Percentiles rank a stretch among this genome's conserved stretches.
These are phyloP conservation scores for Rhinella marina DNA, from an alignment of 2,797 vertebrate species.

Conservation along the genomic window DNA sequence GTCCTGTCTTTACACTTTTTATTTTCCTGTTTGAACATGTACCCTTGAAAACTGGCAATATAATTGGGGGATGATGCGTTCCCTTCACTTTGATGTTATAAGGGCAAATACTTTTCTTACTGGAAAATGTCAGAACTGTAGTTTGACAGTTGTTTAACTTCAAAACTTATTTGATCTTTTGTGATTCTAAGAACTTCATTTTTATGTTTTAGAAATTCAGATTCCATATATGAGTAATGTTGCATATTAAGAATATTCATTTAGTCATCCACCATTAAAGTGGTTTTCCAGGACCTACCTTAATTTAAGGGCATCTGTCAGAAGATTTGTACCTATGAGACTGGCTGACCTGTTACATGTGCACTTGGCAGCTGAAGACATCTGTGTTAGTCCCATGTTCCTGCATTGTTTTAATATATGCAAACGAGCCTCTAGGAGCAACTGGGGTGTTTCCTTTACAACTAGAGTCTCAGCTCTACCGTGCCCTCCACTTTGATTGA, in stretches of 20 bases:
- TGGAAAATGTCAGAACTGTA: not conserved
- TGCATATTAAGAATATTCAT: too few relatives aligned
- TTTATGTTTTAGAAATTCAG: not conserved
- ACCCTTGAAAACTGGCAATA: not conserved
- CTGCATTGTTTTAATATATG: too few relatives aligned
- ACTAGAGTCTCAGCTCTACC: too few relatives aligned
- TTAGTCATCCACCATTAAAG: too few relatives aligned
- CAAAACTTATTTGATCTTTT: constrained; percentile 7
- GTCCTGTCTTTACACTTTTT: constrained; percentile 6
- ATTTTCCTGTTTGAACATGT: not conserved
- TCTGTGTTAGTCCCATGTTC: too few relatives aligned
- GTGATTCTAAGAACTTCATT: not conserved
- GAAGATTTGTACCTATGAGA: too few relatives aligned
- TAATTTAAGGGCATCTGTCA: not conserved
- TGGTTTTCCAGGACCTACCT: not conserved
- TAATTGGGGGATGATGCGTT: not conserved
- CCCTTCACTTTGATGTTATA: constrained; percentile 5
- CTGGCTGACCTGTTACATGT: too few relatives aligned
- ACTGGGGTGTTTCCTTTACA: too few relatives aligned
- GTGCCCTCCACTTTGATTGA: too few relatives aligned
- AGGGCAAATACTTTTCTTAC: constrained; percentile 20
- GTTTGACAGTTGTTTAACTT: constrained; percentile 25
- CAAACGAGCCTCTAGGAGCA: too few relatives aligned
- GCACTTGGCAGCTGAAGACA: too few relatives aligned
- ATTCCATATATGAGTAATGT: not conserved